Evolutionary conservation across 2,797 vertebrate genomes (phyloP).

Genomic region (Alca torda): DNA sequence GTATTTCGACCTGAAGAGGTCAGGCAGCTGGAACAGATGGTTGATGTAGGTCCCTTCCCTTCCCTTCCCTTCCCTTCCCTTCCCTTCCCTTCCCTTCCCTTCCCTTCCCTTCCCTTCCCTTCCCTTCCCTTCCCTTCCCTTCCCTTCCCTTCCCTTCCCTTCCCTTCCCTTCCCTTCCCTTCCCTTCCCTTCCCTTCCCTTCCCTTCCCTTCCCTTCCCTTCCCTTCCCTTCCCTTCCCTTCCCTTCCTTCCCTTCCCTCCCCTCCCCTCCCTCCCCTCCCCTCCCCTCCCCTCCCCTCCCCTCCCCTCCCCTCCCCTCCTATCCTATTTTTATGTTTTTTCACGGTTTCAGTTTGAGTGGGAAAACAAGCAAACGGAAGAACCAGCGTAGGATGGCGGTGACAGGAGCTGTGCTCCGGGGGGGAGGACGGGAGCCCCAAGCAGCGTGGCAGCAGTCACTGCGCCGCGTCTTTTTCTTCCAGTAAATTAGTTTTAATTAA

Average conservation of each 20-base stretch:
- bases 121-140: neutral
- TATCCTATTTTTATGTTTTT: neutral
- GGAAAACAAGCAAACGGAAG: neutral
- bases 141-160: no score
- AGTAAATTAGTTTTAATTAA: neutral
- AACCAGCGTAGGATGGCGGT: accelerated
- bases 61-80: neutral
- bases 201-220: neutral
- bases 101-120: no score
- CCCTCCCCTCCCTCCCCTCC: no score
- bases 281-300: neutral
- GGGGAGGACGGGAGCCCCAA: neutral
- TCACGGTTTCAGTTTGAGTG: neutral
- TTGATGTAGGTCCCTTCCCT: neutral
- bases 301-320: no score
- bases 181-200: no score
- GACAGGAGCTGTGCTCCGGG: neutral
- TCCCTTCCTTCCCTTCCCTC: no score
- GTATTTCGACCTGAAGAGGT: neutral
- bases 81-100: no score
- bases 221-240: neutral
- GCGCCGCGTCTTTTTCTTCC: neutral
- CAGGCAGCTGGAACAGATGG: neutral
- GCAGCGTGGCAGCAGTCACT: neutral
- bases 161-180: neutral